Percentiles rank a stretch among this genome's conserved stretches.
phyloP scores from a whole-genome alignment of 2,797 vertebrate genomes.

The Chelon labrosus region DNA sequence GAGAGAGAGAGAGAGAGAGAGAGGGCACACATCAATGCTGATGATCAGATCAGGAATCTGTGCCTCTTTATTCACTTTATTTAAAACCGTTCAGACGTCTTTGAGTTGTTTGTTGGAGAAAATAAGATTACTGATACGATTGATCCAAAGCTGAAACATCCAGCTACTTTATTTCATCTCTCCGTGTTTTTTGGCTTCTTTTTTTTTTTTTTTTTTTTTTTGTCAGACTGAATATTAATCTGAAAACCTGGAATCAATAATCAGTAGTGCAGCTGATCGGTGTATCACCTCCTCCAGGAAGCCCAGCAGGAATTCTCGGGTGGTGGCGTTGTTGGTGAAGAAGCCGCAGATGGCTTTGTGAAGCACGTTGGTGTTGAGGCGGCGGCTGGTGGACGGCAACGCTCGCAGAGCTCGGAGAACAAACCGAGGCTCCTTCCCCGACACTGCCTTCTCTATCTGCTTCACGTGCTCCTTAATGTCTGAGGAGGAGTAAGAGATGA shows the following conservation, averaged over 20 bases:
- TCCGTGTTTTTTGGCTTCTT: too few relatives aligned
- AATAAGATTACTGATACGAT: too few relatives aligned
- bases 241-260: too few relatives aligned
- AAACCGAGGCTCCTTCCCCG: conserved; percentile 95
- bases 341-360: conserved; percentile 92
- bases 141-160: neutral
- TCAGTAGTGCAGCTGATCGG: neutral
- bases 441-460: conserved; percentile 96
- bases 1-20: conserved; percentile 8
- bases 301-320: conserved; percentile 90
- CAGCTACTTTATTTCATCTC: too few relatives aligned
- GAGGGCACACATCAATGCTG: too few relatives aligned
- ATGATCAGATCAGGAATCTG: neutral
- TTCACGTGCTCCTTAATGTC: conserved; percentile 97
- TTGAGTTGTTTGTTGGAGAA: too few relatives aligned
- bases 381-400: conserved; percentile 93
- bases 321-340: conserved; percentile 90
- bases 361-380: conserved; percentile 93
- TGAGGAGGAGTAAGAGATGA: conserved; percentile 52
- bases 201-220: too few relatives aligned
- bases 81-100: neutral
- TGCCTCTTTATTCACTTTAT: neutral
- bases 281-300: conserved; percentile 92
- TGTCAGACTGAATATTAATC: too few relatives aligned
- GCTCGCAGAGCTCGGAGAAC: conserved; percentile 93